Evolutionary conservation across 2,888 invertebrate species (phyloP).

Genomic region (Tetragonula carbonaria): DNA sequence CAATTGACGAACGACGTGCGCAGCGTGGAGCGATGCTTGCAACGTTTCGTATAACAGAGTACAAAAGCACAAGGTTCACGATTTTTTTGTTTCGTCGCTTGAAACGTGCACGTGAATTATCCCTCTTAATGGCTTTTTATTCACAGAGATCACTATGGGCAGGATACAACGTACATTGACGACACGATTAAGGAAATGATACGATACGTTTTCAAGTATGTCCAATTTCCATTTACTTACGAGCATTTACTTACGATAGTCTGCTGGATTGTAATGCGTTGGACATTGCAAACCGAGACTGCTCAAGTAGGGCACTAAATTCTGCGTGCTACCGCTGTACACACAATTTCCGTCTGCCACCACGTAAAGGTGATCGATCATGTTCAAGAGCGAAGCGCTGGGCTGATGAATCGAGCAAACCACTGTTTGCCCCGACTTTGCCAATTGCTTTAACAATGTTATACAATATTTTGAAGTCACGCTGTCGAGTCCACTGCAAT

Average conservation of each 20-base stretch:
- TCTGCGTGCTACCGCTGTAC: conserved; percentile 91
- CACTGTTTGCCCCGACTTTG: conserved; percentile 93
- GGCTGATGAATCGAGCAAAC: conserved; percentile 97
- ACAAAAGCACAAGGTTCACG: not conserved
- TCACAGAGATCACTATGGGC: not conserved
- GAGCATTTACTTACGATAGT: conserved; percentile 89
- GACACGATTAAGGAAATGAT: not conserved
- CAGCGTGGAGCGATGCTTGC: not conserved
- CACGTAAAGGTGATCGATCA: conserved; percentile 95
- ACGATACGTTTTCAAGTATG: not conserved
- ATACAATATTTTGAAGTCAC: conserved; percentile 93
- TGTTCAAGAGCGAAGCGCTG: conserved; percentile 92
- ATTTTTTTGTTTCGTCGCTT: not conserved
- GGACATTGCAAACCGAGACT: conserved; percentile 91
- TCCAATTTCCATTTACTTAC: conserved; percentile 22
- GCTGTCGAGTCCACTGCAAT: conserved; percentile 91
- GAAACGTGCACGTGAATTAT: not conserved
- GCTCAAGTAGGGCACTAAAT: conserved; percentile 91
- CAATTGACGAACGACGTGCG: not conserved
- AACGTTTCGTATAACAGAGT: not conserved
- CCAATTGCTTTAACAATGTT: conserved; percentile 91
- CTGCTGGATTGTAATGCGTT: conserved; percentile 95
- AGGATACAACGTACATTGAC: not conserved
- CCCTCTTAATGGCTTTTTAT: not conserved
- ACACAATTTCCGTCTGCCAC: conserved; percentile 92